Conservation (phyloP, 2,113 vertebrate genomes). For the Zeus faber region DNA sequence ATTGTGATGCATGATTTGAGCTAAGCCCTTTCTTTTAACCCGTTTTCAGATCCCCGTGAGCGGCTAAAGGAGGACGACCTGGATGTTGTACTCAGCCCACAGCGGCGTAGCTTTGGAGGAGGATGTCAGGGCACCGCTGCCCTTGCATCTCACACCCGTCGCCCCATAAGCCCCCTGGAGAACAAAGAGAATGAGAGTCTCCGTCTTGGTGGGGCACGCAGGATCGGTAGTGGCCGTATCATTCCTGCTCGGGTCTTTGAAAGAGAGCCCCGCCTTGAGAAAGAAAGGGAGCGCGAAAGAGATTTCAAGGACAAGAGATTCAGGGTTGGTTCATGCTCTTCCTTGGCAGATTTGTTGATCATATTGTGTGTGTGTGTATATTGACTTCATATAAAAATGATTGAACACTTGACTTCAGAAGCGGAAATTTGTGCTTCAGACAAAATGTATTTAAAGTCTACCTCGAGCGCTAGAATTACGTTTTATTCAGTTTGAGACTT, state of each 20-base stretch:
- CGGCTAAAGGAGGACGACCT: slow-evolving; percentile 95
- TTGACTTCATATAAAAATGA: too few relatives aligned
- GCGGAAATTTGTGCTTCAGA: too few relatives aligned
- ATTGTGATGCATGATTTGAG: neutral
- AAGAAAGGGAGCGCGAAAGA: slow-evolving; percentile 87
- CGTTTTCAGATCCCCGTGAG: slow-evolving; percentile 87
- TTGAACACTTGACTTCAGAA: too few relatives aligned
- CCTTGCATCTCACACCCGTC: slow-evolving; percentile 74
- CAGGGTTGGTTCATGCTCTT: slow-evolving; percentile 82
- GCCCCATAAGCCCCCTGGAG: slow-evolving; percentile 87
- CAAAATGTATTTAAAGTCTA: too few relatives aligned
- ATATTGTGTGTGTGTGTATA: too few relatives aligned
- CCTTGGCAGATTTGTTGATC: too few relatives aligned
- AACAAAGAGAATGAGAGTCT: slow-evolving; percentile 90
- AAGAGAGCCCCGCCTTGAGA: slow-evolving; percentile 85
- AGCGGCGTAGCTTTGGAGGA: slow-evolving; percentile 94
- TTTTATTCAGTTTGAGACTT: too few relatives aligned
- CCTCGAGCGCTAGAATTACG: too few relatives aligned
- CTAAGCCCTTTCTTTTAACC: neutral
- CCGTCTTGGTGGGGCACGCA: slow-evolving; percentile 82
- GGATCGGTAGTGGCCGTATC: slow-evolving; percentile 94
- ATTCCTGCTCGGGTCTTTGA: slow-evolving; percentile 88
- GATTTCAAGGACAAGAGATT: slow-evolving; percentile 97
- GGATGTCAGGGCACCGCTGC: slow-evolving; percentile 87
- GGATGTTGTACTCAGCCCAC: slow-evolving; percentile 93